Evolutionary conservation across 2,113 vertebrate species (phyloP).

Genomic region (Myiagra hebetior): DNA sequence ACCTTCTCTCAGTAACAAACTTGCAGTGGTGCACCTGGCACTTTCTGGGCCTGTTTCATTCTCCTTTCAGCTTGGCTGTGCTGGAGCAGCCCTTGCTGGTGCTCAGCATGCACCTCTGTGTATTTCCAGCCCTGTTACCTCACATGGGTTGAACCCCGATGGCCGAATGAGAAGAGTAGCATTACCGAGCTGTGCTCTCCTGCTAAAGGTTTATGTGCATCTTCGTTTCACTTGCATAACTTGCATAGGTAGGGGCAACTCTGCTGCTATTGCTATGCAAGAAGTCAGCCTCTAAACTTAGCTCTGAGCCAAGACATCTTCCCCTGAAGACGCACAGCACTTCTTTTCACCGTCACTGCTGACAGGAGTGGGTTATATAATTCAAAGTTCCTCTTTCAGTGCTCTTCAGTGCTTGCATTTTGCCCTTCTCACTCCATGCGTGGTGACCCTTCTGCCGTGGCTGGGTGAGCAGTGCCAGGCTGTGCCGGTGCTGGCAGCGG

Average conservation of each 20-base stretch:
- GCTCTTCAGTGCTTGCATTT: background rate
- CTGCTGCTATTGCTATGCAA: background rate
- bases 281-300: conserved; percentile 32
- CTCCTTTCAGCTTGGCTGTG: background rate
- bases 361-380: background rate
- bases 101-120: background rate
- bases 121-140: background rate
- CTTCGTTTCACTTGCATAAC: conserved; percentile 25
- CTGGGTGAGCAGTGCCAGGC: background rate
- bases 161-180: fast-evolving
- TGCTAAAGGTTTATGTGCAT: background rate
- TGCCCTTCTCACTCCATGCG: fast-evolving
- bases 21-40: fast-evolving
- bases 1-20: background rate
- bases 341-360: background rate
- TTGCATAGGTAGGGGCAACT: background rate
- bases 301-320: background rate
- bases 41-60: background rate
- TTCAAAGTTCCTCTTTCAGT: background rate
- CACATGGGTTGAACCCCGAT: background rate
- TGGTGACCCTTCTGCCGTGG: background rate
- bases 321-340: background rate
- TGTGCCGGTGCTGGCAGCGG: background rate
- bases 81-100: background rate
- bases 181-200: background rate